These are phyloP conservation scores for Gibbula magus DNA, from an alignment of 2,888 invertebrate genomes.

Conservation along the genomic window DNA sequence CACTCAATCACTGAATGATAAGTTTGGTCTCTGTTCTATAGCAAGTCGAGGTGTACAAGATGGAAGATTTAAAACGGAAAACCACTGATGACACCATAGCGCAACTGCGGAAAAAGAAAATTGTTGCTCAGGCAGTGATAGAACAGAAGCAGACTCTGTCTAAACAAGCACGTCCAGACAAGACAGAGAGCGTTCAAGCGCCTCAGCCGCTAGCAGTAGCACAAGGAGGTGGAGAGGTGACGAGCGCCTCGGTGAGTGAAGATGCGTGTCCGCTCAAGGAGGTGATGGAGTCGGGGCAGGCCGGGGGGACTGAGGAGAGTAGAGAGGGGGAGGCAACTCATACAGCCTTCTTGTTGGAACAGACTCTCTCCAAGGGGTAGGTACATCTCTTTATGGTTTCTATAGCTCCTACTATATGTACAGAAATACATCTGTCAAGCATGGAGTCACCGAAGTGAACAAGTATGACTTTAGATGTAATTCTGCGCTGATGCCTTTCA, in stretches of 20 bases:
- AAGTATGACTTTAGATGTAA: no score
- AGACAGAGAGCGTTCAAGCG: background rate
- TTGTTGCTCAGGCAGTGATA: background rate
- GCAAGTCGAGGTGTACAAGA: constrained; percentile 54
- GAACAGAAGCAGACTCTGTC: background rate
- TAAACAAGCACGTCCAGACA: background rate
- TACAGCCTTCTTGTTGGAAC: background rate
- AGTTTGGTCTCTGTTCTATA: constrained; percentile 36
- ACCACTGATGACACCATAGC: constrained; percentile 50
- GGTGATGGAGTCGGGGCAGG: background rate
- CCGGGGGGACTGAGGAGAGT: background rate
- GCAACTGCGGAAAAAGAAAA: constrained; percentile 44
- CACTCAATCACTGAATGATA: constrained; percentile 2
- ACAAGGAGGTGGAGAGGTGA: background rate
- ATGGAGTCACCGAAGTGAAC: no score
- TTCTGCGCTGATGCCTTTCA: no score
- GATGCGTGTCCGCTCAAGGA: background rate
- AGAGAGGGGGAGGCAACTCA: background rate
- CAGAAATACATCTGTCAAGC: no score
- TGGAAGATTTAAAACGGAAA: constrained; percentile 62
- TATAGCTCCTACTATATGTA: no score
- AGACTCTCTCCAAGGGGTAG: constrained; percentile 1
- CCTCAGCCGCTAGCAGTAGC: background rate
- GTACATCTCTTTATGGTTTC: constrained; percentile 23
- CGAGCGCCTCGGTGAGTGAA: no score